Evolutionary conservation across 2,797 vertebrate genomes (phyloP).

Genomic region (Sus cebifrons): DNA sequence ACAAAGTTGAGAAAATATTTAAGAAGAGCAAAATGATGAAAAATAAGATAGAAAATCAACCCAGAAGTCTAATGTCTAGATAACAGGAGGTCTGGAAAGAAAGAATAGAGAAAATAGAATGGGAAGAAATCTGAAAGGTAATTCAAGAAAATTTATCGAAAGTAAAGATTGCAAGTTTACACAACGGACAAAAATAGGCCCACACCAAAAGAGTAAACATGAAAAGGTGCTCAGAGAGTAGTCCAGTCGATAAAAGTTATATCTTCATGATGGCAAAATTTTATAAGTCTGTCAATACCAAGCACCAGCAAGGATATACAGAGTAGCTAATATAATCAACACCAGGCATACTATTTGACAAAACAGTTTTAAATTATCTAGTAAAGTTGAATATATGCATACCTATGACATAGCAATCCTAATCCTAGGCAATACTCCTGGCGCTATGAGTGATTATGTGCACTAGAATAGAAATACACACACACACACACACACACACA

Average conservation of each 20-base stretch:
- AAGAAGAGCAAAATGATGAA: background rate
- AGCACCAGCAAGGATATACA: background rate
- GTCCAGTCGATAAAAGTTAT: constrained; percentile 29
- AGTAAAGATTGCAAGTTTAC: constrained; percentile 19
- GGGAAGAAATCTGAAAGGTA: constrained; percentile 28
- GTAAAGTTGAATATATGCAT: background rate
- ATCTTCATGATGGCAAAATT: background rate
- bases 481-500: background rate
- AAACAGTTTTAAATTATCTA: constrained; percentile 8
- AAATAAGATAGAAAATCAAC: constrained; percentile 14
- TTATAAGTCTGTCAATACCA: constrained; percentile 9
- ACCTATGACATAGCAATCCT: background rate
- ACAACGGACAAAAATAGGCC: background rate
- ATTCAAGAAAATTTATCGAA: constrained; percentile 25
- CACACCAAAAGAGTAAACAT: background rate
- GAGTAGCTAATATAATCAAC: background rate
- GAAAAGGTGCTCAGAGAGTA: background rate
- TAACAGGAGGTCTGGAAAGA: constrained; percentile 7
- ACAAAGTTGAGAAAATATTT: constrained; percentile 43
- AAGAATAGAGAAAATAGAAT: background rate
- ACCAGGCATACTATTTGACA: background rate
- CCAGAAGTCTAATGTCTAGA: background rate
- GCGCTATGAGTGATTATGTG: background rate
- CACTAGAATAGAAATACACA: background rate
- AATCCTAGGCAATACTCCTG: background rate